Percentiles rank a stretch among this genome's conserved stretches.
Evolutionary conservation across 2,113 vertebrate genomes (phyloP).

Genomic region (Prionailurus bengalensis): DNA sequence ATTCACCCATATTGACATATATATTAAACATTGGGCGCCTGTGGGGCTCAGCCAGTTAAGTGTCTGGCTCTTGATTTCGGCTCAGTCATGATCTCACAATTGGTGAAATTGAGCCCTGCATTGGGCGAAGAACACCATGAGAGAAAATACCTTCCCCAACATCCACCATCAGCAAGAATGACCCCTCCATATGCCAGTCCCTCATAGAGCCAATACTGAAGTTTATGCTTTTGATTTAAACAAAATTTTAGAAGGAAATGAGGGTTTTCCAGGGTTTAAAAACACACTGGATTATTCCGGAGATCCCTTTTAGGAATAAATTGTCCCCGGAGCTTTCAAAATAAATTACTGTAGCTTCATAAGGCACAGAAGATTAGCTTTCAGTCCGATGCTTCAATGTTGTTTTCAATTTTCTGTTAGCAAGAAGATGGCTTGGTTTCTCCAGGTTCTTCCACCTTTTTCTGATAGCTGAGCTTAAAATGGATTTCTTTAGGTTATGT

Average conservation of each 20-base stretch:
- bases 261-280: slow-evolving; percentile 48
- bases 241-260: slow-evolving; percentile 51
- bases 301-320: slow-evolving; percentile 61
- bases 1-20: neutral
- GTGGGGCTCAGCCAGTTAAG: too few relatives aligned
- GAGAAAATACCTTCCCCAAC: neutral
- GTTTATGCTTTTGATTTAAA: neutral
- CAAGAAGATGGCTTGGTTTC: slow-evolving; percentile 7
- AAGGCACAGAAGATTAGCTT: slow-evolving; percentile 59
- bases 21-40: too few relatives aligned
- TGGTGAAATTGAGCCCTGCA: too few relatives aligned
- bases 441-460: neutral
- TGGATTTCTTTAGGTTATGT: neutral
- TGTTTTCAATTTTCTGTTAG: slow-evolving; percentile 63
- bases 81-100: too few relatives aligned
- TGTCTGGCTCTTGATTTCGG: too few relatives aligned
- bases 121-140: neutral
- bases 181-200: neutral
- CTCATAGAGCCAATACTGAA: neutral
- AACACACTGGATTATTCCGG: slow-evolving; percentile 43
- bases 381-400: neutral
- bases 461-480: neutral
- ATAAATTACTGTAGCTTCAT: slow-evolving; percentile 68
- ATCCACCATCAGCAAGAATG: neutral
- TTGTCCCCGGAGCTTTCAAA: slow-evolving; percentile 40